Base-by-base conservation (phyloP, 2,113 vertebrate genomes). In the Panurus biarmicus region DNA sequence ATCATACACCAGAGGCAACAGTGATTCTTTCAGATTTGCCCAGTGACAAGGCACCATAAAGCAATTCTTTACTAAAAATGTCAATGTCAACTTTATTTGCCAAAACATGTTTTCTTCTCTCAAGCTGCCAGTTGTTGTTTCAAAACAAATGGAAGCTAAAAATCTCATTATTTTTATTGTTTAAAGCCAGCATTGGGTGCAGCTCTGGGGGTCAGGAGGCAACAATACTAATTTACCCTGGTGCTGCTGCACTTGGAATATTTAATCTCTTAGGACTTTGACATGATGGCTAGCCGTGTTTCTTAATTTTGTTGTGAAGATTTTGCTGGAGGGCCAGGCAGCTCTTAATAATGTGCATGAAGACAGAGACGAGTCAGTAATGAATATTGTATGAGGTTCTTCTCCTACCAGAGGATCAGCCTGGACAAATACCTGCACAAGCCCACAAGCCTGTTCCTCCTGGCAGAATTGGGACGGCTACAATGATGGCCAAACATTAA, bases 141-240 rank as follows among this genome's bases (percentile, higher is more conserved):
- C 75, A 78, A 89, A 96, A 95, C 92, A 97, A 97, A 95, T 94
- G 83, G 80, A 89, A 85, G 86, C 94, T 90, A 95, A 96, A 94
- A 97, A 96, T 96, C 95, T 96, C 97, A 97, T 97, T 96, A 96
- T 93, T 96, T 94, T 94, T 94, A 96, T 97, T 96, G 96, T 96
- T 97, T 97, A 92, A 96, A 97, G 94, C 56, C 86, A 94, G 86
- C 69, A 25, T 1, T 77, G 78, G 86, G 82, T 91, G 62, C 93
- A 87, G 77, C 92, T 84, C 81, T 28, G 26, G 66, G 71, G 96
- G 96, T 96, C 93, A 92, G 85, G 71, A 96, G 96, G 96, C 87
- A 97, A 94, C 89, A 82, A 94, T 93, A 85, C 75, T 96, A 95
- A 96, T 96, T 93, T 93, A 84, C 94, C 93, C 89, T 62, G 81